Evolutionary conservation across 2,113 vertebrate genomes (phyloP), one percentile per base, ranked within the genome.

Genomic region (Micromys minutus): DNA sequence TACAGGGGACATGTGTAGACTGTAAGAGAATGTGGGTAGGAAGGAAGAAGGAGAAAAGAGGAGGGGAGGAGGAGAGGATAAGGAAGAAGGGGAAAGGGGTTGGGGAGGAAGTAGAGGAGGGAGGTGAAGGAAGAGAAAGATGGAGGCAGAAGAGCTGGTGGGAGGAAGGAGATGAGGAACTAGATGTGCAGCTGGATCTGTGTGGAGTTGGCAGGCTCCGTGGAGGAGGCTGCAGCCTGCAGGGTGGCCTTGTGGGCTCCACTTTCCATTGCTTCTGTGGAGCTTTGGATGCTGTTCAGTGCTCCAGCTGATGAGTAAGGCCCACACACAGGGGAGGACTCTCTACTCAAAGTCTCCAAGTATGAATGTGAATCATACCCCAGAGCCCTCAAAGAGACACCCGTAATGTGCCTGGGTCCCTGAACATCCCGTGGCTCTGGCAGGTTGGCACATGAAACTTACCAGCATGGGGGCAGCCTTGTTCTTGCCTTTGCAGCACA

Each of bases 391-490:
- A 9, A 13, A n/a, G 87, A 52, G 47, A 79, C 45, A 63, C 8
- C 39, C 6, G 29, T 26, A 9, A 19, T 29, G 39, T 13, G 24
- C 39, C 1, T 11, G 12, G 22, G 17, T 84, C 34, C 39, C 63
- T 45, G 79, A 36, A 80, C 7, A 22, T 8, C 39, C 29, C 1
- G 36, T 31, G 72, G 72, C 29, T 65, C 72, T 34, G n/a, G 12
- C 87, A 89, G 11, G 16, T 16, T 17, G 36, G 55, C 67, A 42
- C 24, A 42, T 7, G 50, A 36, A 45, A 36, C 17, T 61, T 13
- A 22, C 19, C 52, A 45, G 19, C 12, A 2, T 17, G 0, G 59
- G 0, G 75, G 34, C 47, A 36, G 55, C 1, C 3, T 16, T 12
- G 7, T 57, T 34, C 72, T 15, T 22, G 2, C 79, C 39, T 85